Evolutionary conservation across 1,140 invertebrate species (phyloP).

Genomic region (Drosophila ficusphila): DNA sequence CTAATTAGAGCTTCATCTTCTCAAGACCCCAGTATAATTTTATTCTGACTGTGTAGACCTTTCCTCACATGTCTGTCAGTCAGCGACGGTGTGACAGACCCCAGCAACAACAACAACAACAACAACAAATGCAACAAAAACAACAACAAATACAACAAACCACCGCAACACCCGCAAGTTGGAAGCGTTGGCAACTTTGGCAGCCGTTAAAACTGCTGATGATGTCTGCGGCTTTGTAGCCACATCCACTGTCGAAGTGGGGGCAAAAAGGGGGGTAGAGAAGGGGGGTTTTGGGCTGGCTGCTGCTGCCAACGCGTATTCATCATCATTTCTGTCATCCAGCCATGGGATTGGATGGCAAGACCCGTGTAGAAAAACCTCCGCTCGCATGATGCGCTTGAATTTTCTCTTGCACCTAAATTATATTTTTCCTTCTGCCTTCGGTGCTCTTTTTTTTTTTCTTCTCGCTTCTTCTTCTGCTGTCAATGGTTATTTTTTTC

Average conservation of each 20-base stretch:
- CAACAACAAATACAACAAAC: not conserved
- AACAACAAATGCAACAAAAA: slow-evolving; percentile 10
- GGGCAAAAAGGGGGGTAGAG: not conserved
- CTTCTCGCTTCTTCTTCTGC: not conserved
- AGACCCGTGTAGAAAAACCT: slow-evolving; percentile 12
- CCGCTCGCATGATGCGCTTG: slow-evolving; percentile 46
- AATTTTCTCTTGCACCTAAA: slow-evolving; percentile 53
- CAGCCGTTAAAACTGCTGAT: slow-evolving; percentile 52
- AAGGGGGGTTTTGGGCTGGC: slow-evolving; percentile 9
- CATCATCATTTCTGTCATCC: slow-evolving; percentile 53
- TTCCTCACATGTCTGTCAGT: slow-evolving; percentile 42
- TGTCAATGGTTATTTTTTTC: slow-evolving; percentile 35
- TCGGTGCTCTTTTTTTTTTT: slow-evolving; percentile 14
- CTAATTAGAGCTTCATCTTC: no score
- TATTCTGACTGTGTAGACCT: slow-evolving; percentile 1
- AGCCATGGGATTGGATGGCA: slow-evolving; percentile 18
- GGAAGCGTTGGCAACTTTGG: slow-evolving; percentile 49
- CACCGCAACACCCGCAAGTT: slow-evolving; percentile 39
- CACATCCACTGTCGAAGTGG: slow-evolving; percentile 27
- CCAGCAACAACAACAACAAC: slow-evolving; percentile 10
- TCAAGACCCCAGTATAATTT: no score
- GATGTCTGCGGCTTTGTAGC: slow-evolving; percentile 51
- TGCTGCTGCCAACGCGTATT: slow-evolving; percentile 45
- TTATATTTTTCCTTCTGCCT: slow-evolving; percentile 37
- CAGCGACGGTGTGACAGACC: slow-evolving; percentile 30